Base-by-base conservation (phyloP, 2,888 invertebrate species). In the Nomada flava region DNA sequence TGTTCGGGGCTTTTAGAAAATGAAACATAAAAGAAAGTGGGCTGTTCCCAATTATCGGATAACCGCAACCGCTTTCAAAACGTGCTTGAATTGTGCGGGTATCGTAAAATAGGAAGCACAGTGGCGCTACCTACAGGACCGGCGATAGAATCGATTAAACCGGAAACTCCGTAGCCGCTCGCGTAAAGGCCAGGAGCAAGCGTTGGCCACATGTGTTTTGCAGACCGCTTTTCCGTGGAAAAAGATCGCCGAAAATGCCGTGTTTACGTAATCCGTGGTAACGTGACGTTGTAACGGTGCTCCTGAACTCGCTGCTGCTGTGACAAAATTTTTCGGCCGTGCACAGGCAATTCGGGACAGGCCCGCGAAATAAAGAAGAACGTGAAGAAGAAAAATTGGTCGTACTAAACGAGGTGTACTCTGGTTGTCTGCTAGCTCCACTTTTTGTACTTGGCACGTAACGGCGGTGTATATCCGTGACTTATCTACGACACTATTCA, bases 191-290 rank as follows among this genome's bases (percentile, higher is more conserved):
- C 87, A 87, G 81, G 89, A 89, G 88, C 75, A 88, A 91, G 86
- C 90, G 89, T 90, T 88, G 90, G 90, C 91, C 91, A 92, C 92
- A 92, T 91, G 92, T 91, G 89, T 91, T 86, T 84, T 82, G 87
- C 80, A 86, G 79, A 82, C 82, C 77, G 86, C 83, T 89, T 87
- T 89, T 78, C 82, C 80, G 80, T 87, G 81, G 79, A 81, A 84
- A 89, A 89, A 86, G 87, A 79, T 89, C 70, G 65, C 82, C 85
- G 86, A 90, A 91, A 90, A 92, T 92, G 92, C 85, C 86, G 89
- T 89, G 90, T 91, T 92, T 92, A 92, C 92, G 92, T 93, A 92
- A 93, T 90, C 80, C 84, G 89, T 84, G 88, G 87, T 85, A 87
- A 85, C 86, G 82, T 83, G 84, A 88, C 77, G 79, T 71, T 57